Conservation (phyloP, 2,113 vertebrate species). For the Macquaria australasica region DNA sequence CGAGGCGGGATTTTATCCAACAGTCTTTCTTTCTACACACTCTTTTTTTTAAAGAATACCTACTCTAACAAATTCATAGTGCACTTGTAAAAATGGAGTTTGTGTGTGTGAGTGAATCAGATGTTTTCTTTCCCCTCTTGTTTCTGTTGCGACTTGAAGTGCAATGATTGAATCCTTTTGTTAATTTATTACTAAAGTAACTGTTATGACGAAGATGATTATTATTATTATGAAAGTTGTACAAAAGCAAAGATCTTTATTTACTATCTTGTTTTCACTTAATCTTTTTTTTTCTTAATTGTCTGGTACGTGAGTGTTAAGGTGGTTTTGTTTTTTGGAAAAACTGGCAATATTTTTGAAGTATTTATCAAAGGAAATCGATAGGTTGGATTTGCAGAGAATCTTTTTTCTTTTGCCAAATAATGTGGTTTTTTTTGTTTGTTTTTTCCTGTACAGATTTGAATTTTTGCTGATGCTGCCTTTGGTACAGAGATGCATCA, state of each 20-base stretch:
- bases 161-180: constrained; percentile 68
- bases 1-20: constrained; percentile 48
- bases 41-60: constrained; percentile 62
- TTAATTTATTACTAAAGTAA: constrained; percentile 66
- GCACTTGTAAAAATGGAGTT: constrained; percentile 77
- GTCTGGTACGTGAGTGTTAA: constrained; percentile 67
- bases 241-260: constrained; percentile 65
- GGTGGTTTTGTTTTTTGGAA: constrained; percentile 55
- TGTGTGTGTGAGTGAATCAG: constrained; percentile 66
- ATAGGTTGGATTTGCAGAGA: constrained; percentile 60
- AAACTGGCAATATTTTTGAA: constrained; percentile 84
- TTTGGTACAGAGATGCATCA: constrained; percentile 83
- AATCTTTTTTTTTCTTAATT: constrained; percentile 60
- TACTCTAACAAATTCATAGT: constrained; percentile 67
- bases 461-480: constrained; percentile 79
- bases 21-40: constrained; percentile 69
- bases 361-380: constrained; percentile 66
- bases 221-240: constrained; percentile 41
- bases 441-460: constrained; percentile 74
- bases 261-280: constrained; percentile 64
- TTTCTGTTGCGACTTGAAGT: constrained; percentile 75
- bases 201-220: constrained; percentile 39
- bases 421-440: constrained; percentile 18
- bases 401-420: constrained; percentile 80
- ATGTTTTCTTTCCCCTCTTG: constrained; percentile 39